A percentile compares a stretch with the other conserved stretches of the same genome.
phyloP scores from a whole-genome alignment of 2,797 vertebrate genomes.

The Falco novaeseelandiae region DNA sequence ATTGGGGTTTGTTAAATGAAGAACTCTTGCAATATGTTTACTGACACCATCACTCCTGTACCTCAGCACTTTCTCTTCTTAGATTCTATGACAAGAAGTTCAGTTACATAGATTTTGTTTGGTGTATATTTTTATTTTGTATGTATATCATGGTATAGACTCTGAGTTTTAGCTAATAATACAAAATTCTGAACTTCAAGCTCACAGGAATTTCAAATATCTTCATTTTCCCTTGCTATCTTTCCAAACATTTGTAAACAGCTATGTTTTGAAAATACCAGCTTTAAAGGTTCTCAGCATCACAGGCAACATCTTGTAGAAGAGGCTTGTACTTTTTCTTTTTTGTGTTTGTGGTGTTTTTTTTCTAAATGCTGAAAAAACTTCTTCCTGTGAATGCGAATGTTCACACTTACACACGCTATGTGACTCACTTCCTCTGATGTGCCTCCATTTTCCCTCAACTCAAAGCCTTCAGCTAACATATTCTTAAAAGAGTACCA shows the following conservation, averaged over 20 bases:
- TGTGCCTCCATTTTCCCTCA: neutral
- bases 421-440: neutral
- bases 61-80: neutral
- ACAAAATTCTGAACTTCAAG: neutral
- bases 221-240: neutral
- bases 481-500: neutral
- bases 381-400: neutral
- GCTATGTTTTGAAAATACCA: neutral
- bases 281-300: neutral
- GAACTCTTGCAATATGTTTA: neutral
- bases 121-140: neutral
- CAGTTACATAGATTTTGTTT: neutral
- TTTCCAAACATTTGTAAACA: neutral
- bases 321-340: neutral
- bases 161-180: neutral
- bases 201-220: neutral
- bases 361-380: neutral
- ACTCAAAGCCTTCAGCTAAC: neutral
- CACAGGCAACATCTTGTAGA: neutral
- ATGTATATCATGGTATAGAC: fast-evolving
- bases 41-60: neutral
- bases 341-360: neutral
- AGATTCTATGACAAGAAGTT: neutral
- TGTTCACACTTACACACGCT: neutral
- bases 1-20: neutral